Percentiles rank a stretch among this genome's conserved stretches.
Evolutionary conservation across 2,797 vertebrate species (phyloP).

Genomic region (Schizopygopsis malacanthus): DNA sequence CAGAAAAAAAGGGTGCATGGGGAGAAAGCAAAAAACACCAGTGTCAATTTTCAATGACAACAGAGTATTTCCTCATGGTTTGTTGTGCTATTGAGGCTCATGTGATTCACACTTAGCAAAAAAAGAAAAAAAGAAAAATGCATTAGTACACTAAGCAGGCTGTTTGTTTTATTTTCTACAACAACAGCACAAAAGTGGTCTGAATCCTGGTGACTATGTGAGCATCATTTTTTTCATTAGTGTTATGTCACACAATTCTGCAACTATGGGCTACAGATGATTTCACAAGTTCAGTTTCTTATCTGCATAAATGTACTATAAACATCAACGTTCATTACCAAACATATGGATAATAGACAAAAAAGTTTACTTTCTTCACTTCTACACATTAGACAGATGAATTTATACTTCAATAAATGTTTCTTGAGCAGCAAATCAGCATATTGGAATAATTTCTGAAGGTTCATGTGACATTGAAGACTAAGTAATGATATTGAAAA

Average conservation of each 20-base stretch:
- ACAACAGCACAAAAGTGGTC: slow-evolving; percentile 20
- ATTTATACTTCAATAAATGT: neutral
- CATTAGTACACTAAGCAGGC: slow-evolving; percentile 6
- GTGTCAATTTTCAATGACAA: slow-evolving; percentile 8
- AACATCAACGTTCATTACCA: neutral
- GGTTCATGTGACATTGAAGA: neutral
- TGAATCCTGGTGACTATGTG: neutral
- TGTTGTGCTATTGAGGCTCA: neutral
- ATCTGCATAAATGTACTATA: neutral
- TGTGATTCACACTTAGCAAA: slow-evolving; percentile 33
- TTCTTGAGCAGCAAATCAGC: neutral
- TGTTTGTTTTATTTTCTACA: slow-evolving; percentile 25
- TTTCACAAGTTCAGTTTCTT: neutral
- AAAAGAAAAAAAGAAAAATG: neutral
- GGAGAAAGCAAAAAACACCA: slow-evolving; percentile 11
- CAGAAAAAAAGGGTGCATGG: neutral
- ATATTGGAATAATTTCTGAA: neutral
- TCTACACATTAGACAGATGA: neutral
- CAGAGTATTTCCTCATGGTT: slow-evolving; percentile 5
- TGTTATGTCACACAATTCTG: neutral
- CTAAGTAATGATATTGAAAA: neutral
- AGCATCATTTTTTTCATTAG: neutral
- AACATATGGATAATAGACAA: neutral
- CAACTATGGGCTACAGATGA: neutral
- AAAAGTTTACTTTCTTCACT: neutral